Base-by-base conservation (phyloP, 2,888 invertebrate genomes). In the Drosophila fungiperda region DNA sequence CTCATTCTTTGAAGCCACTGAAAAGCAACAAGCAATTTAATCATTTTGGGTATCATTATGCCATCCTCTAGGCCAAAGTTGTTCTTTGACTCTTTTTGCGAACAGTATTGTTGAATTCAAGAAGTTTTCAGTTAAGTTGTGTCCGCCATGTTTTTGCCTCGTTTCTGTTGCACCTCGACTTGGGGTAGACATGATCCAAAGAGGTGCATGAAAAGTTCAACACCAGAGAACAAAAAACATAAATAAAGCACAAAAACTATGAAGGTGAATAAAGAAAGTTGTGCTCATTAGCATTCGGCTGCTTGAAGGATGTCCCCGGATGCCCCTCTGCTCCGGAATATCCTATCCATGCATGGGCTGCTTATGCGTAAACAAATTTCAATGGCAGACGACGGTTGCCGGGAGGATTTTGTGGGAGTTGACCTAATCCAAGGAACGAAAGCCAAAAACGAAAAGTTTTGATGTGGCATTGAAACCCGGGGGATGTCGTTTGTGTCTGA, bases 271-370 rank as follows among this genome's bases (percentile, higher is more conserved):
- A 15, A 23, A 57, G 57, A 73, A 85, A 83, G 74, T 74, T 87
- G 67, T 73, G 77, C 88, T 85, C 86, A 85, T 85, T 87, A 87
- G 85, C 84, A 85, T 85, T 79, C 81, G 73, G 72, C 76, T 67
- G 78, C 50, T 63, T 68, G 50, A 52, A 48, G 62, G 38, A 64
- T 60, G 54, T 33, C 35, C 23, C 8, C 45, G 15, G 23, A 15
- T 54, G 60, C 15, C 32, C 33, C 17, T 12, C n/a, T 17, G 12
- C 6, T 15, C 33, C 8, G 23, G 62, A 42, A 58, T 66, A 65
- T 68, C 52, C 64, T 54, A 60, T 61, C 50, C 48, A 50, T 69
- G 67, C 49, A 54, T 67, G 61, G 53, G 70, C 80, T 67, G 78
- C 78, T 82, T 82, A 69, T 80, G 87, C 73, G 80, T 82, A 73